These are phyloP conservation scores for Bos javanicus DNA, from an alignment of 2,113 vertebrate species.

Conservation along the genomic window DNA sequence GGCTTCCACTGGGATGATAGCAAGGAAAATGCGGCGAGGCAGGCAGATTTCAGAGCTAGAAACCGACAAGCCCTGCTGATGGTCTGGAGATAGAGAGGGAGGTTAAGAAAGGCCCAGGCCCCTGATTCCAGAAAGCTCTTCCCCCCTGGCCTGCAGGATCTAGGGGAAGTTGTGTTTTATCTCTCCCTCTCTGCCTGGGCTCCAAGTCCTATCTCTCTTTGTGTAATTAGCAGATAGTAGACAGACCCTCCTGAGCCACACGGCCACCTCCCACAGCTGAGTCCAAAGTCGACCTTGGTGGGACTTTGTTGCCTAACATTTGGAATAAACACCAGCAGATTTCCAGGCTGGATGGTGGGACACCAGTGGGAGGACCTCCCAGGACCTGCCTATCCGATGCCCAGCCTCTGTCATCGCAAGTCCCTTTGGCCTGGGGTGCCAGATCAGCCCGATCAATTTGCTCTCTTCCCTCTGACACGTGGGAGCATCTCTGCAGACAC, in stretches of 20 bases:
- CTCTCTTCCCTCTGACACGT: not conserved
- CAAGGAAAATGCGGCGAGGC: too few species aligned
- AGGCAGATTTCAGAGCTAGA: not conserved
- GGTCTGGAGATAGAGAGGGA: not conserved
- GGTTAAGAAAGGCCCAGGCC: not conserved
- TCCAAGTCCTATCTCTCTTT: fast-evolving
- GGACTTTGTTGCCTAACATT: not conserved
- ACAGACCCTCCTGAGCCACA: not conserved
- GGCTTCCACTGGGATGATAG: not conserved
- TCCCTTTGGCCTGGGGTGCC: not conserved
- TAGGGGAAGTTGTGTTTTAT: not conserved
- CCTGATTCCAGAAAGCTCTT: not conserved
- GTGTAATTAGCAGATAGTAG: not conserved
- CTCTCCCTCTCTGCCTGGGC: not conserved
- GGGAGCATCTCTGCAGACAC: not conserved
- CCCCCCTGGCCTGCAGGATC: not conserved
- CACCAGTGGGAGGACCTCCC: not conserved
- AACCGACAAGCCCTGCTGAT: not conserved
- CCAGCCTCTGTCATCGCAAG: fast-evolving
- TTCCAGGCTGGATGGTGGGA: not conserved
- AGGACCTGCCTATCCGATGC: too few species aligned
- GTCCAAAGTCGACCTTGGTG: not conserved
- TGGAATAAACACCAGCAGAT: not conserved
- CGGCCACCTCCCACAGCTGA: not conserved
- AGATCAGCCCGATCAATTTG: fast-evolving